phyloP scores from a whole-genome alignment of 1,140 invertebrate genomes.

The Adoxophyes honmai region DNA sequence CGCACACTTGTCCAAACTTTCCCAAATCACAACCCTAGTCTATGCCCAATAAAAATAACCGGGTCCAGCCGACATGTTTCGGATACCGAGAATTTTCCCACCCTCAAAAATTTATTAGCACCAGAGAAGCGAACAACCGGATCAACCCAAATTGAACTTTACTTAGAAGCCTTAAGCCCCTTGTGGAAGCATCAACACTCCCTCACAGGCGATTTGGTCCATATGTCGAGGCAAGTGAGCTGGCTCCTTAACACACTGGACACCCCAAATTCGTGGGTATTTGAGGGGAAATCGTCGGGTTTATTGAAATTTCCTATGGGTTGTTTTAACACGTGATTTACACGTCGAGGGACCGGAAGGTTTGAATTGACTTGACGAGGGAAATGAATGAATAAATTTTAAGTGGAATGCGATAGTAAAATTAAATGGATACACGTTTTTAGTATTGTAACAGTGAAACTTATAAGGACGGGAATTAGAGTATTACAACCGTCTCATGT shows the following conservation, averaged over 20 bases:
- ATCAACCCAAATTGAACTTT: conserved; percentile 24
- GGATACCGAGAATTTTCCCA: conserved; percentile 64
- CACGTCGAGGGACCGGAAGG: conserved; percentile 16
- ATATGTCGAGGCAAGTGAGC: conserved; percentile 67
- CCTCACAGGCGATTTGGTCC: conserved; percentile 52
- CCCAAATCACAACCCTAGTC: conserved; percentile 52
- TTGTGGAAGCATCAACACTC: conserved; percentile 23
- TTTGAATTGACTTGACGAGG: background rate
- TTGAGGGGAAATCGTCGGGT: conserved; percentile 47
- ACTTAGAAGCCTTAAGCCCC: conserved; percentile 16
- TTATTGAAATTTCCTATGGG: conserved; percentile 68
- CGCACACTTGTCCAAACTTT: conserved; percentile 46
- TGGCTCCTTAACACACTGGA: conserved; percentile 62
- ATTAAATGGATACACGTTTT: too few relatives aligned
- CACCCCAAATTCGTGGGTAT: conserved; percentile 60
- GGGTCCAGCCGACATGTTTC: conserved; percentile 40
- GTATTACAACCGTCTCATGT: too few relatives aligned
- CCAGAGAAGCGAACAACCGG: conserved; percentile 16
- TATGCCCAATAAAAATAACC: conserved; percentile 66
- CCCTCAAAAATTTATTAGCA: conserved; percentile 46
- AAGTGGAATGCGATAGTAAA: background rate
- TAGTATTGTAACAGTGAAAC: too few relatives aligned
- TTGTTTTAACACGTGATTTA: conserved; percentile 46
- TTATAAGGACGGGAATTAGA: too few relatives aligned
- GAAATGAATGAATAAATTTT: conserved; percentile 1